Evolutionary conservation across 2,888 invertebrate species (phyloP).

Genomic region (Girardia tigrina): DNA sequence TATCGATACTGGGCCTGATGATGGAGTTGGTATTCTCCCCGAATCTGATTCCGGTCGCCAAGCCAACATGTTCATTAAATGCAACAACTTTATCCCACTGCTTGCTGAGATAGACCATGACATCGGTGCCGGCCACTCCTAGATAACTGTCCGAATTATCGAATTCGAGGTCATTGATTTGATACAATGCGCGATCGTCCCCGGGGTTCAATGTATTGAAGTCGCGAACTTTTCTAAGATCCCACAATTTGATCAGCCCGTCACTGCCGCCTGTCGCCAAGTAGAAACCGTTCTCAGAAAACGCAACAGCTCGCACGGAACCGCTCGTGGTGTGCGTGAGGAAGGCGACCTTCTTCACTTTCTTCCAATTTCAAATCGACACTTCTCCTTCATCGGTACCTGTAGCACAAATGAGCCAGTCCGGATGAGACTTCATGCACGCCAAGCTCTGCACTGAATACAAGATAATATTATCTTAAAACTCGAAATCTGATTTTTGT

Average conservation of each 20-base stretch:
- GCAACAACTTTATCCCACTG: constrained; percentile 82
- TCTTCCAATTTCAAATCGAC: constrained; percentile 98
- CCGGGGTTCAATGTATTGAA: constrained; percentile 67
- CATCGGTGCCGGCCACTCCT: constrained; percentile 85
- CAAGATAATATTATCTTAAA: too few relatives aligned
- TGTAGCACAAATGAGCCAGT: constrained; percentile 94
- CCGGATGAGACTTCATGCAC: constrained; percentile 95
- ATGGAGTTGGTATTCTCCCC: constrained; percentile 84
- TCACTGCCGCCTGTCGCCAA: constrained; percentile 95
- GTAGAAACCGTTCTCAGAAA: constrained; percentile 98
- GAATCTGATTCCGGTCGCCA: constrained; percentile 88
- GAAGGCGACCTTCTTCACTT: constrained; percentile 89
- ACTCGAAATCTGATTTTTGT: too few relatives aligned
- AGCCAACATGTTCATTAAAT: constrained; percentile 86
- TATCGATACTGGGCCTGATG: constrained; percentile 89
- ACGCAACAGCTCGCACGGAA: constrained; percentile 85
- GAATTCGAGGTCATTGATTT: constrained; percentile 53
- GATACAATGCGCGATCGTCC: constrained; percentile 24
- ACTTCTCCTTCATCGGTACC: constrained; percentile 73
- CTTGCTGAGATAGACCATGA: constrained; percentile 79
- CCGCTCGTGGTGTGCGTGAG: constrained; percentile 82
- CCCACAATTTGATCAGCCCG: constrained; percentile 92
- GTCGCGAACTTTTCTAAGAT: constrained; percentile 91
- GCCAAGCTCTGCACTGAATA: constrained; percentile 66
- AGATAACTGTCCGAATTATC: constrained; percentile 96